These are phyloP conservation scores for Falco novaeseelandiae DNA, from an alignment of 2,797 vertebrate species.

Conservation along the genomic window DNA sequence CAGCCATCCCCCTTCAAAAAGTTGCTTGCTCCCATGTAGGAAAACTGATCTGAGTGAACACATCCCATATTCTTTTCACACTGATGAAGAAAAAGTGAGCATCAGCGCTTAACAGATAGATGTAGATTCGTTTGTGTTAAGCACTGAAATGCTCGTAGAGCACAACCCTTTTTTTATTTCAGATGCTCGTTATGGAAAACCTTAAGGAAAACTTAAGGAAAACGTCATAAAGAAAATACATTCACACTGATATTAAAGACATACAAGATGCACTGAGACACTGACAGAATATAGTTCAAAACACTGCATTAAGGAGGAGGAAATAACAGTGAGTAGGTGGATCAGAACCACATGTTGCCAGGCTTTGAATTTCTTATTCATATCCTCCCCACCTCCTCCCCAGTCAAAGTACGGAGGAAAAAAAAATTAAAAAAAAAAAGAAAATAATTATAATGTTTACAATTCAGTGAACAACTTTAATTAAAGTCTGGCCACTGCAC, in stretches of 20 bases:
- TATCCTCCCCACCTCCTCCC: slow-evolving; percentile 49
- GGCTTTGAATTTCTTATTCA: slow-evolving; percentile 47
- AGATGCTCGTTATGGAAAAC: not conserved
- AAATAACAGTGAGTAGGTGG: slow-evolving; percentile 50
- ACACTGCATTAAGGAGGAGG: slow-evolving; percentile 24
- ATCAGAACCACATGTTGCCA: slow-evolving; percentile 23
- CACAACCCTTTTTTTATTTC: not conserved
- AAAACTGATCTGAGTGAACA: slow-evolving; percentile 44
- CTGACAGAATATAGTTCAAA: slow-evolving; percentile 42
- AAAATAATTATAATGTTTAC: slow-evolving; percentile 36
- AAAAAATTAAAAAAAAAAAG: not conserved
- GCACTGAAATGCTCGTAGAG: not conserved
- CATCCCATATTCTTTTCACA: not conserved
- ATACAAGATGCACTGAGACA: slow-evolving; percentile 53
- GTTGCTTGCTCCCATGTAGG: slow-evolving; percentile 14
- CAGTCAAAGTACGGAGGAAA: not conserved
- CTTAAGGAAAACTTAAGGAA: slow-evolving; percentile 4
- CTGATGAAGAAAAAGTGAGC: slow-evolving; percentile 16
- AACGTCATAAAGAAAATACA: slow-evolving; percentile 47
- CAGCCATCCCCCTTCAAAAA: slow-evolving; percentile 19
- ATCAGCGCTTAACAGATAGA: slow-evolving; percentile 51
- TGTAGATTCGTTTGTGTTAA: slow-evolving; percentile 14
- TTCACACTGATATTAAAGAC: slow-evolving; percentile 55
- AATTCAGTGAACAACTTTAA: slow-evolving; percentile 66
- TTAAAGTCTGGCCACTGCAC: slow-evolving; percentile 74